A percentile compares a stretch with the other conserved stretches of the same genome.
Conservation (phyloP, 2,888 invertebrate genomes). For the Maniola hyperantus region DNA sequence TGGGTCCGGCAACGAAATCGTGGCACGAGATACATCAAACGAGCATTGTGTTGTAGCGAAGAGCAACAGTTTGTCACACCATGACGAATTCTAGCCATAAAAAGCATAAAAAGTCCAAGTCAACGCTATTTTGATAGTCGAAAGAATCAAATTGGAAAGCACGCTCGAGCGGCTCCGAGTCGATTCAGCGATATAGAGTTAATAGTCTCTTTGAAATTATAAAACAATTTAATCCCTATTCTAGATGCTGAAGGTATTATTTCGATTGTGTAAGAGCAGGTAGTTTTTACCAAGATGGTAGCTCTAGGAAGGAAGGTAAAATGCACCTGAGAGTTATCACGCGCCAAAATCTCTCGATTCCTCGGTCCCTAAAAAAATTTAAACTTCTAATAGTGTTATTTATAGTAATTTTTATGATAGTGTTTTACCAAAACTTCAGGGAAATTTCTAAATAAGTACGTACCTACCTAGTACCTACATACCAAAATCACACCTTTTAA, state of each 20-base stretch:
- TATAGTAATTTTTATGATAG: too few species aligned
- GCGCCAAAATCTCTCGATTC: conserved; percentile 54
- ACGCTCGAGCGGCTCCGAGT: conserved; percentile 29
- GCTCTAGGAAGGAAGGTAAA: conserved; percentile 53
- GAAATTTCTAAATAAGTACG: too few species aligned
- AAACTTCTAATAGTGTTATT: too few species aligned
- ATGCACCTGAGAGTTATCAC: conserved; percentile 76
- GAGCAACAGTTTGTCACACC: conserved; percentile 64
- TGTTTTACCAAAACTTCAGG: too few species aligned
- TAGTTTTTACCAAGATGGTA: conserved; percentile 53
- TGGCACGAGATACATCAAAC: conserved; percentile 79
- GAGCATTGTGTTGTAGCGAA: conserved; percentile 59
- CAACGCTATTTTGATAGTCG: conserved; percentile 29
- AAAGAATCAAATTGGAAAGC: conserved; percentile 38
- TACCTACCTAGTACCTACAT: too few species aligned
- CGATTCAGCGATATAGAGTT: conserved; percentile 42
- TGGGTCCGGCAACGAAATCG: conserved; percentile 60
- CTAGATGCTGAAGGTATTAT: conserved; percentile 33
- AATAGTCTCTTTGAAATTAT: conserved; percentile 31
- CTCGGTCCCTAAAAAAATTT: conserved; percentile 32
- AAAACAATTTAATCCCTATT: conserved; percentile 33
- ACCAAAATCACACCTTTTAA: too few species aligned
- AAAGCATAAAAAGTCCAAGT: conserved; percentile 25
- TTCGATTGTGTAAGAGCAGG: conserved; percentile 37
- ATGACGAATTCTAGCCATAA: conserved; percentile 51